Percentiles rank a stretch among this genome's conserved stretches.
Conservation (phyloP, 2,888 invertebrate genomes). For the Cetonia aurata region DNA sequence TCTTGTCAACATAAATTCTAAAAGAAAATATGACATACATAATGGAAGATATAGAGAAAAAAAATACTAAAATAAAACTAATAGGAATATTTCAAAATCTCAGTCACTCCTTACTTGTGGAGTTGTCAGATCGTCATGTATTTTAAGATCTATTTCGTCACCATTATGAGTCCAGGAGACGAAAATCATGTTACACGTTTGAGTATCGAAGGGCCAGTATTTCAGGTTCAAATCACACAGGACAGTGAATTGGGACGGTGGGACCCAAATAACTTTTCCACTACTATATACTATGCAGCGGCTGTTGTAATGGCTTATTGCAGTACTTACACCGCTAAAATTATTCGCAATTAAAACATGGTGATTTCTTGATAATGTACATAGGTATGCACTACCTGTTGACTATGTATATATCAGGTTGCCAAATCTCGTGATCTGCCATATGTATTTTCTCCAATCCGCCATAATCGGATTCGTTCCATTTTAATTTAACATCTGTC, state of each 20-base stretch:
- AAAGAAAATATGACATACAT: too few species aligned
- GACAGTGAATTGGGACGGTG: slow-evolving; percentile 76
- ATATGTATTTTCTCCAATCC: slow-evolving; percentile 73
- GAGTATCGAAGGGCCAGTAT: slow-evolving; percentile 83
- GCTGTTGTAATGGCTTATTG: slow-evolving; percentile 72
- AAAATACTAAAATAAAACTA: too few species aligned
- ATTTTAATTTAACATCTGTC: slow-evolving; percentile 79
- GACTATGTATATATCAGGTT: slow-evolving; percentile 80
- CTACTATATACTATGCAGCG: slow-evolving; percentile 68
- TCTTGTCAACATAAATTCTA: too few species aligned
- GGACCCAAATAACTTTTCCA: slow-evolving; percentile 75
- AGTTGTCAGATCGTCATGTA: slow-evolving; percentile 54
- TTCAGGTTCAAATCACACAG: slow-evolving; percentile 76
- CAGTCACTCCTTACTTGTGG: slow-evolving; percentile 52
- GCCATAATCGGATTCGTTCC: slow-evolving; percentile 78
- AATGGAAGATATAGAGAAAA: too few species aligned
- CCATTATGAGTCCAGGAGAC: slow-evolving; percentile 80
- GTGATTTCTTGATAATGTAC: neutral
- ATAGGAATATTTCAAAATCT: too few species aligned
- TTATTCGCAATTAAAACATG: neutral
- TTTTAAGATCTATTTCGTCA: slow-evolving; percentile 70
- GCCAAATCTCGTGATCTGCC: slow-evolving; percentile 82
- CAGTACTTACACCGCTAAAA: slow-evolving; percentile 71
- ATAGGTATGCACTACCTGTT: slow-evolving; percentile 69
- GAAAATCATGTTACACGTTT: slow-evolving; percentile 75